These are phyloP conservation scores for Trichosurus vulpecula DNA, from an alignment of 2,797 vertebrate species.

Conservation along the genomic window DNA sequence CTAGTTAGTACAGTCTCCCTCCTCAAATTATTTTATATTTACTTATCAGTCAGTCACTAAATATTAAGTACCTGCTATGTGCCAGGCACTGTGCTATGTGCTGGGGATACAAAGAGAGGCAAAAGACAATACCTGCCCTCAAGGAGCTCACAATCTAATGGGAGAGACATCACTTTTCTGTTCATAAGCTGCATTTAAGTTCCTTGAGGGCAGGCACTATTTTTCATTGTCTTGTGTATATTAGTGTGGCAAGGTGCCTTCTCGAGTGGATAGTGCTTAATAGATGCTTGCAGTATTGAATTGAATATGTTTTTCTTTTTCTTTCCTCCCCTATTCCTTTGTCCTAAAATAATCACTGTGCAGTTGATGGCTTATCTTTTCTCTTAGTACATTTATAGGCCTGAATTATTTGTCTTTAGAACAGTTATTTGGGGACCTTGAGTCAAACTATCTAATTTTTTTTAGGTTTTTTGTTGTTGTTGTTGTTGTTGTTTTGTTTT, in stretches of 20 bases:
- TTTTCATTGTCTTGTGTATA: background rate
- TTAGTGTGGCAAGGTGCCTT: background rate
- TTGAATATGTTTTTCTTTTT: background rate
- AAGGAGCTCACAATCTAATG: background rate
- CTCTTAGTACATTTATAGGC: too few relatives aligned
- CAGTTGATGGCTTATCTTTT: too few relatives aligned
- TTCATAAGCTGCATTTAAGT: too few relatives aligned
- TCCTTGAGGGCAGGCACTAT: background rate
- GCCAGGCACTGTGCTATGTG: background rate
- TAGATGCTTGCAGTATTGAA: background rate
- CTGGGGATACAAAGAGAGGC: background rate
- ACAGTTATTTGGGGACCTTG: too few relatives aligned
- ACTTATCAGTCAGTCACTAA: background rate
- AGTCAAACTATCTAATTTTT: too few relatives aligned
- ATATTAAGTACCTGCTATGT: background rate
- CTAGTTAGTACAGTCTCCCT: too few relatives aligned
- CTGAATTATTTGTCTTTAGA: too few relatives aligned
- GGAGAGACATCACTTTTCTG: too few relatives aligned
- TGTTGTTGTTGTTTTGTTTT: too few relatives aligned
- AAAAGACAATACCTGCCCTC: too few relatives aligned
- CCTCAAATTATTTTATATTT: background rate
- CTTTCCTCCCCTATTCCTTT: background rate
- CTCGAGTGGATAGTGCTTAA: background rate
- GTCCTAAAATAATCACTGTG: too few relatives aligned
- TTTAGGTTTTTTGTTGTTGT: too few relatives aligned